Evolutionary conservation across 2,113 vertebrate species (phyloP), one percentile per base, ranked within the genome.

Genomic region (Oxyura jamaicensis): DNA sequence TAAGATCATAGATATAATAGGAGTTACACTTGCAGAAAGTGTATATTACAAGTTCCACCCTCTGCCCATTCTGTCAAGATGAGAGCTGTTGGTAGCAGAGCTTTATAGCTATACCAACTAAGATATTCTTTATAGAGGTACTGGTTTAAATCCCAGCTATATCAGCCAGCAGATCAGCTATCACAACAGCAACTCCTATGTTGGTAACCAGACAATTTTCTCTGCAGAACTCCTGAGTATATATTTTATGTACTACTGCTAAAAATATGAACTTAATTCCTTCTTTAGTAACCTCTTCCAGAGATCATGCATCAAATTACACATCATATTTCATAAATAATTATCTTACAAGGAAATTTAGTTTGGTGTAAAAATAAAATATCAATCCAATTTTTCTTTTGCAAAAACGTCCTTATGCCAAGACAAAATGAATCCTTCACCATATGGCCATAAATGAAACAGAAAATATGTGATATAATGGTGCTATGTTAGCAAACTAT

Each of bases 281-380:
- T 94, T 94, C 42, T 96, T 97, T 87, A 88, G 93, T 86, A 95
- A 96, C 74, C 21, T 35, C 69, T 95, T 95, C 56, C 77, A 92
- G 84, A 59, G 25, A 84, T 90, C 76, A 90, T 68, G 81, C 19
- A 88, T 93, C 42, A 96, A 94, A 67, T 93, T 79, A 88, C 35
- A 85, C 26, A 72, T 52, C 22, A 0, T 88, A 90, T 96, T 95
- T 97, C 93, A 94, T 53, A 93, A 96, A 95, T 96, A 97, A 95
- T 96, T 95, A 83, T 83, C 69, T 95, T 50, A 91, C 83, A 94
- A 93, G 74, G 85, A 97, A 97, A 94, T 74, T 91, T 78, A 93
- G 59, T 50, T 90, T 52, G 48, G 67, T 88, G 50, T 69, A 96
- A 96, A 97, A 97, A 94, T 60, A 95, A 96, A 97, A 94, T 96